Evolutionary conservation across 2,888 invertebrate genomes (phyloP).

Genomic region (Hesperia comma): DNA sequence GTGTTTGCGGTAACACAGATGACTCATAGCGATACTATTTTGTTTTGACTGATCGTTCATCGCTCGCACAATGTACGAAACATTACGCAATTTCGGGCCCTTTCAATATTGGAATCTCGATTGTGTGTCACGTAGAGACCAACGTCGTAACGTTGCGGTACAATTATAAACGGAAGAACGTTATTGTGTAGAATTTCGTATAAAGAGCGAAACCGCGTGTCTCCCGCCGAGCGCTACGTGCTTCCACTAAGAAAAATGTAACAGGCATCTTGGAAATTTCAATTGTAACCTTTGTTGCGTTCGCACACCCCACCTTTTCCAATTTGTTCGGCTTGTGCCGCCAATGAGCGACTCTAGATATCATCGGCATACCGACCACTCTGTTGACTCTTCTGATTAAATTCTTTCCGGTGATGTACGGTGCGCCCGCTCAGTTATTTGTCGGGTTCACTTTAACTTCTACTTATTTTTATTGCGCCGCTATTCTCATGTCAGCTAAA

Average conservation of each 20-base stretch:
- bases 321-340: conserved; percentile 74
- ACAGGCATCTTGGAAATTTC: conserved; percentile 79
- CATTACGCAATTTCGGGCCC: conserved; percentile 41
- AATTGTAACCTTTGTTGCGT: conserved; percentile 77
- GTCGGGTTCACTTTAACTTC: conserved; percentile 53
- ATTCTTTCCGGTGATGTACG: conserved; percentile 70
- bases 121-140: conserved; percentile 61
- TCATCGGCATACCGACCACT: conserved; percentile 73
- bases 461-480: conserved; percentile 49
- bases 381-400: conserved; percentile 75
- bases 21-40: conserved; percentile 22
- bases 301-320: conserved; percentile 64
- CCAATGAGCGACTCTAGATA: conserved; percentile 71
- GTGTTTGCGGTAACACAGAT: conserved; percentile 13
- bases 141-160: conserved; percentile 61
- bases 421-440: conserved; percentile 60
- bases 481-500: conserved; percentile 40
- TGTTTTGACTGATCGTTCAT: conserved; percentile 30
- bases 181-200: conserved; percentile 62
- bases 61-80: conserved; percentile 42
- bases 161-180: conserved; percentile 63
- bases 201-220: conserved; percentile 57
- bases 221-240: conserved; percentile 73
- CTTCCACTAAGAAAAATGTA: conserved; percentile 74
- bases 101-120: conserved; percentile 41